Conservation (phyloP, 2,797 vertebrate species). For the Macrochelys suwanniensis region DNA sequence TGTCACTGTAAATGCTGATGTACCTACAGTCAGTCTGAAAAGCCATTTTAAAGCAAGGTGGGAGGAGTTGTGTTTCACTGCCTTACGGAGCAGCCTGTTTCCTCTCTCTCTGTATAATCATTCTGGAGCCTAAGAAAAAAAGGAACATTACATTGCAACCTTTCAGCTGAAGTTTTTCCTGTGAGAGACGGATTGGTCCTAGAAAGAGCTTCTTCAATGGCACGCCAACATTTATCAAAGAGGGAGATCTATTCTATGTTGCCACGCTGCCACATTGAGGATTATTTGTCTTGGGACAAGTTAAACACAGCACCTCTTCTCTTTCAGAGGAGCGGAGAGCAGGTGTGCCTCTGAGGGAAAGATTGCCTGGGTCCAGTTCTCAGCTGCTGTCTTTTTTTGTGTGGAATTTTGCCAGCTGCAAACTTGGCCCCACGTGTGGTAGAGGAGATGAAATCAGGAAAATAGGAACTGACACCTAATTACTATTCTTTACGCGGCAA, state of each 20-base stretch:
- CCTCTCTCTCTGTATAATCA: neutral
- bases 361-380: neutral
- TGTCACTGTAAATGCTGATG: neutral
- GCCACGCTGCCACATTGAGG: rapidly evolving
- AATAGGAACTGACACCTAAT: neutral
- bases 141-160: too few species aligned
- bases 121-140: neutral
- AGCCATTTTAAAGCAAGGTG: neutral
- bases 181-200: neutral
- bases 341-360: neutral
- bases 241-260: rapidly evolving
- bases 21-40: neutral
- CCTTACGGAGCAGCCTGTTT: neutral
- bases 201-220: neutral
- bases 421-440: rapidly evolving
- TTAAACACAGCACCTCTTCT: neutral
- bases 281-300: neutral
- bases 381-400: neutral
- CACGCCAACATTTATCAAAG: rapidly evolving
- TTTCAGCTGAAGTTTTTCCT: neutral
- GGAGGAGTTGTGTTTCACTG: neutral
- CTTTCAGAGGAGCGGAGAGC: neutral
- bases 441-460: neutral
- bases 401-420: neutral
- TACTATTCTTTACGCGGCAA: neutral